Evolutionary conservation across 1,140 invertebrate genomes (phyloP), one percentile per base, ranked within the genome.

Genomic region (Cyclargus thomasi): DNA sequence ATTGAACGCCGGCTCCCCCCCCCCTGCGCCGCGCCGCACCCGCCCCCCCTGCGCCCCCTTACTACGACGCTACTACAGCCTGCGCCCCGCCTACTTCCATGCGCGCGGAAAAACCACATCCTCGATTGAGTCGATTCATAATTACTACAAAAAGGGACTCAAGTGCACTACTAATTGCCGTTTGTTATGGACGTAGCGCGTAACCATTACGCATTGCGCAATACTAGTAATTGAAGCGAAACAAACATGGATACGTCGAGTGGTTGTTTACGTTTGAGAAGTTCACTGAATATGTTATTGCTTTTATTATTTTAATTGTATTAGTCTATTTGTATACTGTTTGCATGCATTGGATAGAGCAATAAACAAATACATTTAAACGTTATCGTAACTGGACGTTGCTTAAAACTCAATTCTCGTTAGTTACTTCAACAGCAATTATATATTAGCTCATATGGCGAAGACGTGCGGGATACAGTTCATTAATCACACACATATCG

Each of bases 21-120:
- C 35, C 71, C 29, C 23, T 71, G 72, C 72, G 74, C 72, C 74
- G 62, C 73, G 20, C 70, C 57, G 62, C 65, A 62, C 65, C 65
- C 66, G 62, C 65, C 63, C 67, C 47, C 70, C 74, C 73, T 71
- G 73, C 73, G 74, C 72, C 74, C 80, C 75, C 78, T 66, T 71
- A 55, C 70, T 29, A 69, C 62, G 21, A 53, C 62, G 29, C 74
- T 62, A 63, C 72, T 63, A 74, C 74, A 74, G 73, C 74, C 70
- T 62, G 53, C 57, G 53, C 57, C 70, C 69, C 65, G 53, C 53
- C 53, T 17, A 17, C 53, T 57, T 5, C 55, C 55, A 10, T 57
- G 17, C 70, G 72, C 77, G 76, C 77, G 70, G 78, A 59, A 74
- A 68, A 57, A 70, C 68, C 70, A 47, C 69, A 67, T 62, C 68